Percentiles rank a stretch among this genome's conserved stretches.
Evolutionary conservation across 2,888 invertebrate genomes (phyloP).

Genomic region (Drosophila incognita): DNA sequence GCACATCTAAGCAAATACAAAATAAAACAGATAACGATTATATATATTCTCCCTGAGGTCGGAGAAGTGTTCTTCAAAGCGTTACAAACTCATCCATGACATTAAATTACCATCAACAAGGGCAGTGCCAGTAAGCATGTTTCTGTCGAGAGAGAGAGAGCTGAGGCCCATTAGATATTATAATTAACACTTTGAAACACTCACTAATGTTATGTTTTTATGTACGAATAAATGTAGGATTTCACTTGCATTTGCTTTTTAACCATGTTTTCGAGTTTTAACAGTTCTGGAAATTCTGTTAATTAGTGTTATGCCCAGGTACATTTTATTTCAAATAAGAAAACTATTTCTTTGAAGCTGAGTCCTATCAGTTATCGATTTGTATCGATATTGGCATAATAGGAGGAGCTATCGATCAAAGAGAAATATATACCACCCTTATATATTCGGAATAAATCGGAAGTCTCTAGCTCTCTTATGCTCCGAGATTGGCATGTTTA

Average conservation of each 20-base stretch:
- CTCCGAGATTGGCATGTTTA: neutral
- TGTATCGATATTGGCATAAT: neutral
- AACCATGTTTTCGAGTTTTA: neutral
- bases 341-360: neutral
- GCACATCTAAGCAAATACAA: neutral
- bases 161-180: neutral
- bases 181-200: neutral
- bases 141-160: neutral
- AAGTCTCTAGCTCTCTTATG: neutral
- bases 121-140: neutral
- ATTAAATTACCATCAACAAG: neutral
- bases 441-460: neutral
- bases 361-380: neutral
- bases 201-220: neutral
- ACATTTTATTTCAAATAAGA: neutral
- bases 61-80: neutral
- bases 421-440: neutral
- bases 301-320: neutral
- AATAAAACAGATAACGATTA: neutral
- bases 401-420: neutral
- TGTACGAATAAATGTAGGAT: neutral
- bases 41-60: neutral
- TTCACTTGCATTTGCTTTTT: neutral
- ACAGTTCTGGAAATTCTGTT: neutral
- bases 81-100: neutral